These are phyloP conservation scores for Nyctibius grandis DNA, from an alignment of 2,797 vertebrate species.

Conservation along the genomic window DNA sequence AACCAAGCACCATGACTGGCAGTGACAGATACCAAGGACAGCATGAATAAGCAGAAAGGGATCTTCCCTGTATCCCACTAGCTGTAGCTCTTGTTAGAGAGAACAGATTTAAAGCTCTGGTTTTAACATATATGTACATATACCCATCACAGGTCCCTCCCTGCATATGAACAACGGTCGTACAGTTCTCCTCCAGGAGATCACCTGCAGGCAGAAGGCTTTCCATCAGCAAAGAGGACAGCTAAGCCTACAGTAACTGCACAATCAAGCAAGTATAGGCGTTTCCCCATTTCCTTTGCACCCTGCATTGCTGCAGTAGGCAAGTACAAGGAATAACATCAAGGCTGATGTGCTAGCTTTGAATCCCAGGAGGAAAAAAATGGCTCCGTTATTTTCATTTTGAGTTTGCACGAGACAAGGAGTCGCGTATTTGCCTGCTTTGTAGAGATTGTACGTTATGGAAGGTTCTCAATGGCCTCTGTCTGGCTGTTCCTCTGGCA, in stretches of 20 bases:
- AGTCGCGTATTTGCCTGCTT: neutral
- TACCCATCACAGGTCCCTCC: neutral
- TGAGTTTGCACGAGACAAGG: neutral
- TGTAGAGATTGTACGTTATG: fast-evolving
- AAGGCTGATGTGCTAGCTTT: neutral
- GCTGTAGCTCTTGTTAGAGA: neutral
- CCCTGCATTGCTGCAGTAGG: neutral
- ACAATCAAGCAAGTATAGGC: neutral
- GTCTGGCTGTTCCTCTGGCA: neutral
- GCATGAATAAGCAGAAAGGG: neutral
- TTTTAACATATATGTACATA: neutral
- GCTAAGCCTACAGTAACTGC: neutral
- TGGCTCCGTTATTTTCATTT: fast-evolving
- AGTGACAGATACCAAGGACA: neutral
- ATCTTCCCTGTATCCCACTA: neutral
- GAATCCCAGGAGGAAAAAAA: neutral
- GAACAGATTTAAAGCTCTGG: neutral
- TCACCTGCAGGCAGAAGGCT: neutral
- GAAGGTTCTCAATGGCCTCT: neutral
- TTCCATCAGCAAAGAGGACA: neutral
- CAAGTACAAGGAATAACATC: neutral
- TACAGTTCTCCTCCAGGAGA: neutral
- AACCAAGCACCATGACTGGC: neutral
- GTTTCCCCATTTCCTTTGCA: neutral
- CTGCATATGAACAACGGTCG: neutral